phyloP scores from a whole-genome alignment of 2,888 invertebrate genomes.

The Hyposoter dolosus region DNA sequence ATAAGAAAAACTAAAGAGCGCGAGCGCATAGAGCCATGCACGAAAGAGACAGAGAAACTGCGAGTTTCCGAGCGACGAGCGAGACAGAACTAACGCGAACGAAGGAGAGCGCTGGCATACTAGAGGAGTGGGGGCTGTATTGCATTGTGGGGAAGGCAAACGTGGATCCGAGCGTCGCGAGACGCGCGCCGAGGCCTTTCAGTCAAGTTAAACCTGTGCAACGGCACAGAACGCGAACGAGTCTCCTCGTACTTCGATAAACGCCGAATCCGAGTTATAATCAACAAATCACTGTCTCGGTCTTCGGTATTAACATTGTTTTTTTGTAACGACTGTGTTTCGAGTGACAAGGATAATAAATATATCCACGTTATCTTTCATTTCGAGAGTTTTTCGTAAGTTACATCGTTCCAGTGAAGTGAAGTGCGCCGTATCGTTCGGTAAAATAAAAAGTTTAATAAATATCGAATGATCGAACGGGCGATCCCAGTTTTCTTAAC shows the following conservation, averaged over 20 bases:
- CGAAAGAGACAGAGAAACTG: not conserved
- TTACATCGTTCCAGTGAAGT: constrained; percentile 26
- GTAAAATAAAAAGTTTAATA: not conserved
- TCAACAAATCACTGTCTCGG: not conserved
- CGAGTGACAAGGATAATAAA: constrained; percentile 1
- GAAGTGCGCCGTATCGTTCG: constrained; percentile 39
- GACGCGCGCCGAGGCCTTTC: constrained; percentile 59
- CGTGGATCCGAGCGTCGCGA: constrained; percentile 67
- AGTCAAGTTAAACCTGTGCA: constrained; percentile 70
- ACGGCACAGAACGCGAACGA: constrained; percentile 48
- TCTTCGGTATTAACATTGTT: not conserved
- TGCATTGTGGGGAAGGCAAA: constrained; percentile 51
- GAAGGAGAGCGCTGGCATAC: constrained; percentile 9
- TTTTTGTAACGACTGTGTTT: constrained; percentile 1
- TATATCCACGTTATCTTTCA: not conserved
- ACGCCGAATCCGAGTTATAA: not conserved
- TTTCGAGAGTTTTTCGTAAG: not conserved
- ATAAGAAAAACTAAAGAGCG: constrained; percentile 6
- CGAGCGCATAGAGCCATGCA: constrained; percentile 11
- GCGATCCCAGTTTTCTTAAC: not conserved
- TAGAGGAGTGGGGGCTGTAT: constrained; percentile 47
- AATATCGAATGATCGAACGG: constrained; percentile 19
- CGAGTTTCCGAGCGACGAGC: constrained; percentile 8
- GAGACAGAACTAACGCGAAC: constrained; percentile 25
- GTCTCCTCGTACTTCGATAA: constrained; percentile 14